phyloP scores from a whole-genome alignment of 2,797 vertebrate species.

The Ptychadena robeensis region DNA sequence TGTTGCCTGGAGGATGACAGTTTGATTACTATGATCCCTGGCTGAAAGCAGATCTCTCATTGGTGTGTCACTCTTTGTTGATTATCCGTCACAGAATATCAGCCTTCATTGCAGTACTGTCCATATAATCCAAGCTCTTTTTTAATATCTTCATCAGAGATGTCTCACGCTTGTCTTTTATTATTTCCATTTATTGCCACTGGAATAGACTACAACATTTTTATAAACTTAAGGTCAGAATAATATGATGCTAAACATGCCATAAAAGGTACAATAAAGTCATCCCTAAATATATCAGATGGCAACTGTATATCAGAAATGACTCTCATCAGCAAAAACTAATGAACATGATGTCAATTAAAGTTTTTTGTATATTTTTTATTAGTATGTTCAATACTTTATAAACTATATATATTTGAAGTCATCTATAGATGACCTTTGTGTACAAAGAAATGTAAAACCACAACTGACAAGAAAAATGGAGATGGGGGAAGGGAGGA shows the following conservation, averaged over 20 bases:
- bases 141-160: slow-evolving; percentile 39
- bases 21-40: slow-evolving; percentile 54
- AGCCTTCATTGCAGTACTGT: slow-evolving; percentile 45
- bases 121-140: slow-evolving; percentile 17
- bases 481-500: no score
- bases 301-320: no score
- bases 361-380: no score
- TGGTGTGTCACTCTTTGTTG: slow-evolving; percentile 56
- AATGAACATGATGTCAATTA: no score
- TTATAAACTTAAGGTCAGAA: slow-evolving; percentile 10
- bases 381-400: no score
- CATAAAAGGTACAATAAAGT: not conserved
- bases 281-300: not conserved
- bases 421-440: no score
- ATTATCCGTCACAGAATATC: slow-evolving; percentile 56
- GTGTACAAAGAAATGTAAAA: no score
- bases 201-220: not conserved
- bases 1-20: slow-evolving; percentile 54
- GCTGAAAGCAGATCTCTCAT: slow-evolving; percentile 56
- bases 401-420: no score
- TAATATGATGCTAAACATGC: not conserved
- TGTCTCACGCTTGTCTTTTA: slow-evolving; percentile 36
- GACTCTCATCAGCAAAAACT: no score
- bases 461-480: no score
- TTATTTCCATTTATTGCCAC: slow-evolving; percentile 27